Evolutionary conservation across 2,797 vertebrate genomes (phyloP).

Genomic region (Clamator glandarius): DNA sequence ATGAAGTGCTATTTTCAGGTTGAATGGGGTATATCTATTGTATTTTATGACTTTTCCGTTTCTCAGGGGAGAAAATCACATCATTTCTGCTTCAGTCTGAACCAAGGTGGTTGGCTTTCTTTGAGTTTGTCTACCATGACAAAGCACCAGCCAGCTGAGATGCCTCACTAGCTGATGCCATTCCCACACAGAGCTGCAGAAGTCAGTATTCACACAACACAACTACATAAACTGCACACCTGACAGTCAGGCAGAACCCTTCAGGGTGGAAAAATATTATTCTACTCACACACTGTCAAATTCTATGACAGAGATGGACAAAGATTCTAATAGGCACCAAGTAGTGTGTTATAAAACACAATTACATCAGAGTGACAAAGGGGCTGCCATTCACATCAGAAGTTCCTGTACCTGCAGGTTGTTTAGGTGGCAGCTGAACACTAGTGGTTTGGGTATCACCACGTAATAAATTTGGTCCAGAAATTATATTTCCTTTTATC

Average conservation of each 20-base stretch:
- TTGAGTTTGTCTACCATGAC: background rate
- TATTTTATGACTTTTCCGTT: background rate
- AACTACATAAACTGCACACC: background rate
- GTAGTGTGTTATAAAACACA: background rate
- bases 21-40: background rate
- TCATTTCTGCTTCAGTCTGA: background rate
- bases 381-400: background rate
- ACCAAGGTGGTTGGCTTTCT: background rate
- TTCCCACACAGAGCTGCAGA: background rate
- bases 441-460: background rate
- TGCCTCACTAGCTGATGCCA: background rate
- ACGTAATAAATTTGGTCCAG: background rate
- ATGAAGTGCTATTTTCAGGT: background rate
- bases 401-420: background rate
- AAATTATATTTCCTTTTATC: background rate
- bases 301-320: background rate
- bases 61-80: background rate
- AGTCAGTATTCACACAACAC: background rate
- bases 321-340: background rate
- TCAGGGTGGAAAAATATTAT: background rate
- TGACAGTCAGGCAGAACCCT: background rate
- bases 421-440: rapidly evolving
- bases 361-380: background rate
- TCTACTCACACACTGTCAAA: background rate
- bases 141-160: background rate